Evolutionary conservation across 2,888 invertebrate genomes (phyloP), one percentile per base, ranked within the genome.

Genomic region (Agapetus fuscipes): DNA sequence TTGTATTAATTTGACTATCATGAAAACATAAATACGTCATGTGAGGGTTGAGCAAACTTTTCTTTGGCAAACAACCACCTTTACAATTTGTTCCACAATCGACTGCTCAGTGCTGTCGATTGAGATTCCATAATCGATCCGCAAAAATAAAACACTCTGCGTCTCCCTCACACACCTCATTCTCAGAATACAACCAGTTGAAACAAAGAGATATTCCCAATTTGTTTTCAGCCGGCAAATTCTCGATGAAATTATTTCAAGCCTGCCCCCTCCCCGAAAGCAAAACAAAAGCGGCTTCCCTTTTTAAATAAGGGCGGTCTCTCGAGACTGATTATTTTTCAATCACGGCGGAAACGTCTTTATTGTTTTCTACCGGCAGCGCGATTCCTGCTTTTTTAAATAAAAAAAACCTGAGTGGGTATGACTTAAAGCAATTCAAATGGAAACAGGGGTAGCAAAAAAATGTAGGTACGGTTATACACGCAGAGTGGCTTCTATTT

Each of bases 301-400:
- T 33, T 37, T 41, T 40, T 38, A 46, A 46, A 43, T 30, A 35
- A 39, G 37, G 43, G 39, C 34, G 37, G 30, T 37, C 46, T 39
- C 43, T 3, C 27, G 41, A 37, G 46, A 41, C 46, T 46, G 46
- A 41, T 46, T 46, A 46, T 46, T 46, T 46, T 46, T 41, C 46
- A 46, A 46, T 46, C 43, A 41, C 31, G 37, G 28, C 12, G 39
- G 25, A 30, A 33, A 31, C 25, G 24, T 37, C 40, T 35, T 36
- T 38, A 41, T 46, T 43, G 34, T 35, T 37, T 39, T 24, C n/a
- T n/a, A n/a, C 16, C 17, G 9, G 35, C 10, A 10, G 20, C 17
- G 31, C 33, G 28, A 33, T 24, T 27, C 17, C 20, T 13, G 20
- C 9, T 20, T 20, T 6, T 20, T 20, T 20, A 20, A 20, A 6